Evolutionary conservation across 2,113 vertebrate genomes (phyloP).

Genomic region (Atractosteus spatula): DNA sequence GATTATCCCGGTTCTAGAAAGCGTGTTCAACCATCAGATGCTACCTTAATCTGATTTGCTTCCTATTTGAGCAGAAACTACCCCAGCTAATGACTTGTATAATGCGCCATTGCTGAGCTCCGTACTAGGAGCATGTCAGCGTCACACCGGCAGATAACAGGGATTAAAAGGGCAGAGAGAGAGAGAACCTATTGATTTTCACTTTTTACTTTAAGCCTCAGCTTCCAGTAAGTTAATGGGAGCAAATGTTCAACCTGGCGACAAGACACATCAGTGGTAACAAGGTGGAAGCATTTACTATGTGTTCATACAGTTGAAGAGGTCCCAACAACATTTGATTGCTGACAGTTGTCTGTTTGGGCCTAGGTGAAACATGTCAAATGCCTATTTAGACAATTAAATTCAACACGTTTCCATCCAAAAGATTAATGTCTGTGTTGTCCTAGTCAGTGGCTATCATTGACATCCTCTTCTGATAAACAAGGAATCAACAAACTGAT

Average conservation of each 20-base stretch:
- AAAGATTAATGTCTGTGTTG: constrained; percentile 27
- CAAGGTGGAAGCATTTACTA: constrained; percentile 27
- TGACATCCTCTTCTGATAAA: not conserved
- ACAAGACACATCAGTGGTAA: constrained; percentile 41
- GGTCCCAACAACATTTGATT: not conserved
- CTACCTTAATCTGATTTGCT: too few species aligned
- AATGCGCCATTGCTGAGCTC: too few species aligned
- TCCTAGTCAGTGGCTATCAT: not conserved
- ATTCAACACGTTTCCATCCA: constrained; percentile 28
- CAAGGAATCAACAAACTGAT: not conserved
- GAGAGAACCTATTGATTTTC: constrained; percentile 23
- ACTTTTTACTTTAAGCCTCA: not conserved
- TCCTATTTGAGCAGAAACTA: too few species aligned
- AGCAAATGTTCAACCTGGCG: constrained; percentile 39
- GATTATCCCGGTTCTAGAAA: too few species aligned
- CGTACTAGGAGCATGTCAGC: too few species aligned
- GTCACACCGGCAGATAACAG: constrained; percentile 11
- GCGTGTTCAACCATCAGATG: too few species aligned
- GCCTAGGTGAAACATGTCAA: not conserved
- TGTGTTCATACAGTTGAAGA: constrained; percentile 14
- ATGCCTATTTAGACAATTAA: constrained; percentile 27
- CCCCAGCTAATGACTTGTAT: too few species aligned
- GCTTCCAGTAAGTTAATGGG: constrained; percentile 24
- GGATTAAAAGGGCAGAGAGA: constrained; percentile 16
- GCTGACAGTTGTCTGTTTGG: constrained; percentile 5